phyloP scores from a whole-genome alignment of 2,888 invertebrate genomes.

The Lepidocyrtoides sp. region DNA sequence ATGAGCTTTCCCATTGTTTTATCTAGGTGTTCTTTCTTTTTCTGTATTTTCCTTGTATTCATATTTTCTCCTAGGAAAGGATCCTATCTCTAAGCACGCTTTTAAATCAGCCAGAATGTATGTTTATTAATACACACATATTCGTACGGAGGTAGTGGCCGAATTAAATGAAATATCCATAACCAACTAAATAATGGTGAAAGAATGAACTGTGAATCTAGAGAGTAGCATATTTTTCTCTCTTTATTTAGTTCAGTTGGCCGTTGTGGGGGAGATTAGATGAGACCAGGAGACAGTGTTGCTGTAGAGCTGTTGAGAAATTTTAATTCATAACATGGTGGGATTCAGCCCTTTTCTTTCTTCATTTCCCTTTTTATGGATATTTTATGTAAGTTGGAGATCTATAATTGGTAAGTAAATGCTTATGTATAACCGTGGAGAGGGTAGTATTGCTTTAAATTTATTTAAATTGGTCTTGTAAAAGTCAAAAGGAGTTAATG shows the following conservation, averaged over 20 bases:
- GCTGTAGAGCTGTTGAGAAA: constrained; percentile 32
- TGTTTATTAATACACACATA: constrained; percentile 69
- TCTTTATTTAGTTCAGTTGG: background rate
- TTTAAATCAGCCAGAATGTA: constrained; percentile 67
- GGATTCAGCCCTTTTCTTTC: constrained; percentile 1
- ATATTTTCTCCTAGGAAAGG: background rate
- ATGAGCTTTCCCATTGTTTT: background rate
- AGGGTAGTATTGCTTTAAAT: constrained; percentile 70
- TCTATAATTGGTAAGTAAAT: constrained; percentile 54
- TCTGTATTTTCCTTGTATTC: too few relatives aligned
- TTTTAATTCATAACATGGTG: constrained; percentile 51
- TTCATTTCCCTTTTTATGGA: background rate
- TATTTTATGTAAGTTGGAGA: constrained; percentile 16
- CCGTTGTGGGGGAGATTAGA: constrained; percentile 1
- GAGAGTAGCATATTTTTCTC: constrained; percentile 1
- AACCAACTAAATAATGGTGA: background rate
- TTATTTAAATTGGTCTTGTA: constrained; percentile 32
- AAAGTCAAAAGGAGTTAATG: background rate
- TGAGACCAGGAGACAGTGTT: background rate
- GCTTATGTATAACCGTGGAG: constrained; percentile 60
- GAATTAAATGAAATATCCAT: constrained; percentile 53
- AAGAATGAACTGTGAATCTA: background rate
- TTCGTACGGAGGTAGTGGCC: background rate
- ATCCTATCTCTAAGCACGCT: background rate
- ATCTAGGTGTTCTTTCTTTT: too few relatives aligned